Conservation (phyloP, 2,797 vertebrate genomes). For the Sebastes paucispinis region DNA sequence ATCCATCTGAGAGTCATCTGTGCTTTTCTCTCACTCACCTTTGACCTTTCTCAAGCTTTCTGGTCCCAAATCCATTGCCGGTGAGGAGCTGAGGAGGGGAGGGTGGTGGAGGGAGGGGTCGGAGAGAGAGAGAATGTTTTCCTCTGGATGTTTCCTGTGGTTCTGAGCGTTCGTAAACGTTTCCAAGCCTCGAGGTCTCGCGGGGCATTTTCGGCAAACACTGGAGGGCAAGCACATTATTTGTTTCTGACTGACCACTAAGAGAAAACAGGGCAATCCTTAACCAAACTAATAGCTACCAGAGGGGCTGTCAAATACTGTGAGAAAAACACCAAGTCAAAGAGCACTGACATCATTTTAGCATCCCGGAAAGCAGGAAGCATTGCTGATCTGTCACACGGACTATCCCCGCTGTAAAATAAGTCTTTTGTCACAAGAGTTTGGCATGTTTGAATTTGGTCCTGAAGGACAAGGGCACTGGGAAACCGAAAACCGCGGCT, state of each 20-base stretch:
- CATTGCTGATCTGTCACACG: slow-evolving; percentile 23
- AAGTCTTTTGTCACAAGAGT: slow-evolving; percentile 19
- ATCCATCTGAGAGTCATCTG: slow-evolving; percentile 80
- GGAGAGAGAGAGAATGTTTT: slow-evolving; percentile 45
- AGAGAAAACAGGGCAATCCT: slow-evolving; percentile 53
- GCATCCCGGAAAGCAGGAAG: slow-evolving; percentile 16
- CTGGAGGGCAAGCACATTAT: slow-evolving; percentile 62
- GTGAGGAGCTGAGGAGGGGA: slow-evolving; percentile 40
- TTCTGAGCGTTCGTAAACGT: slow-evolving; percentile 67
- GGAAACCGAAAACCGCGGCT: slow-evolving; percentile 33
- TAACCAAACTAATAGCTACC: slow-evolving; percentile 65
- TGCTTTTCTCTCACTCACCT: slow-evolving; percentile 75
- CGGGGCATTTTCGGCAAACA: slow-evolving; percentile 59
- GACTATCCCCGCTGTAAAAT: slow-evolving; percentile 1
- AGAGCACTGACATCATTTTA: slow-evolving; percentile 40
- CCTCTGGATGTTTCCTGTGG: slow-evolving; percentile 75
- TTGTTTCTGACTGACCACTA: slow-evolving; percentile 70
- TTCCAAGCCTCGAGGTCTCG: slow-evolving; percentile 74
- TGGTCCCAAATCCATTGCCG: slow-evolving; percentile 64
- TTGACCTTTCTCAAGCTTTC: slow-evolving; percentile 79
- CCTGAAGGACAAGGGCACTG: slow-evolving; percentile 33
- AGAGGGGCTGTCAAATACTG: slow-evolving; percentile 57
- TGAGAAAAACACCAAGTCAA: slow-evolving; percentile 44
- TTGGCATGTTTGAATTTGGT: slow-evolving; percentile 26
- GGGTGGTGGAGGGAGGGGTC: neutral